Conservation (phyloP, 2,888 invertebrate genomes). For the Scaptodrosophila latifasciaeformis region DNA sequence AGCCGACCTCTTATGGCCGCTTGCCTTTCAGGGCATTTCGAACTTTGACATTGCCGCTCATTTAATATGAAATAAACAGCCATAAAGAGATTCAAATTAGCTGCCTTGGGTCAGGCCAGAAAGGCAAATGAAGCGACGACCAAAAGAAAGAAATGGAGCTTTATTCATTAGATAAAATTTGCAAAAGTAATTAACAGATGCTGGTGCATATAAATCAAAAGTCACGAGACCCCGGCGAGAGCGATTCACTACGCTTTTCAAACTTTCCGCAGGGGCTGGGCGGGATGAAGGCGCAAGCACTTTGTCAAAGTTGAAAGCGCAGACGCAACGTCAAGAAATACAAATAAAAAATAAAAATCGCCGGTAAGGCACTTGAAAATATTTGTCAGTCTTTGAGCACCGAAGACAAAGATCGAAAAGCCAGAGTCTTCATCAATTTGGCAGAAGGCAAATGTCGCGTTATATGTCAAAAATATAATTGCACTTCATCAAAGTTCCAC, state of each 20-base stretch:
- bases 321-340: slow-evolving; percentile 37
- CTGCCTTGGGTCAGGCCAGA: slow-evolving; percentile 38
- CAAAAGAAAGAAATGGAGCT: slow-evolving; percentile 45
- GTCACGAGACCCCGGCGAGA: background rate
- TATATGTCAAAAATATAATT: slow-evolving; percentile 47
- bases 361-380: slow-evolving; percentile 27
- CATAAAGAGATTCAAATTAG: slow-evolving; percentile 42
- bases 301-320: slow-evolving; percentile 49
- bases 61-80: slow-evolving; percentile 37
- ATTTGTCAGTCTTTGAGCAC: slow-evolving; percentile 25
- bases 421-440: slow-evolving; percentile 20
- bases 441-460: slow-evolving; percentile 24
- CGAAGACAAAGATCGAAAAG: background rate
- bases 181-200: slow-evolving; percentile 56
- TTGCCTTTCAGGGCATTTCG: slow-evolving; percentile 38
- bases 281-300: no score
- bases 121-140: slow-evolving; percentile 6
- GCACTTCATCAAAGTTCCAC: slow-evolving; percentile 34
- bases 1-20: slow-evolving; percentile 25
- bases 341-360: no score
- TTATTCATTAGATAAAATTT: slow-evolving; percentile 53
- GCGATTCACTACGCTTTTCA: no score
- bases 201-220: slow-evolving; percentile 9
- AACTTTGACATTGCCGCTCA: slow-evolving; percentile 43
- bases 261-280: no score